Base-by-base conservation (phyloP, 2,797 vertebrate genomes). In the Dromococcyx pavoninus region DNA sequence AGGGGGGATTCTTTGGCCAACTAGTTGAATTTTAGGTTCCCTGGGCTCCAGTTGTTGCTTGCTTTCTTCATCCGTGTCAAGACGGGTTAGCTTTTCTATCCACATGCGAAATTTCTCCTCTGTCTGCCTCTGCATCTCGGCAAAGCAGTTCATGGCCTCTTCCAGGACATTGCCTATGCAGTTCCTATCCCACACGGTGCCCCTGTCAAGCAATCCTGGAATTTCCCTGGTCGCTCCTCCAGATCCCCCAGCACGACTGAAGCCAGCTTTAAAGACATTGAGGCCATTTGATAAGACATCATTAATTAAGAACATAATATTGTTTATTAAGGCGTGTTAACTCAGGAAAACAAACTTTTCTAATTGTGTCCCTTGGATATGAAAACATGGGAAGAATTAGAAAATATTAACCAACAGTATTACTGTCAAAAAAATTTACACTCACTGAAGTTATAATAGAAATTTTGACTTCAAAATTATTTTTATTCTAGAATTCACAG, bases 201-300 rank as follows among this genome's bases (percentile, higher is more conserved):
- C 98, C 98, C 98, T 98, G 97, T 98, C 98, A 98, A 99, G 98
- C 98, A 99, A 98, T 98, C 98, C 98, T 97, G 98, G 98, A 97
- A 98, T 98, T 98, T 98, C 98, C 97, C 98, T 98, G 97, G 98
- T 98, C 87, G 97, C 97, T 98, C 98, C 98, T 98, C 98, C 98
- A 98, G 98, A 98, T 98, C 98, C 98, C 98, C 98, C 98, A 97
- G 98, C 98, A 98, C 97, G 98, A 98, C 97, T 98, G 98, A 98
- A 98, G 98, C 97, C 98, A 99, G 98, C 98, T 99, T 99, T 98
- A 99, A 99, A 99, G 98, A 99, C 98, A 99, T 97, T 98, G 98
- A 99, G 98, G 96, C 96, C 97, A 98, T 96, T 88, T 97, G 94
- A 97, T 97, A 97, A 98, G 96, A 97, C 73, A 97, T 95, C 89